These are phyloP conservation scores for Puffinus mauretanicus DNA, from an alignment of 2,113 vertebrate genomes.

Conservation along the genomic window DNA sequence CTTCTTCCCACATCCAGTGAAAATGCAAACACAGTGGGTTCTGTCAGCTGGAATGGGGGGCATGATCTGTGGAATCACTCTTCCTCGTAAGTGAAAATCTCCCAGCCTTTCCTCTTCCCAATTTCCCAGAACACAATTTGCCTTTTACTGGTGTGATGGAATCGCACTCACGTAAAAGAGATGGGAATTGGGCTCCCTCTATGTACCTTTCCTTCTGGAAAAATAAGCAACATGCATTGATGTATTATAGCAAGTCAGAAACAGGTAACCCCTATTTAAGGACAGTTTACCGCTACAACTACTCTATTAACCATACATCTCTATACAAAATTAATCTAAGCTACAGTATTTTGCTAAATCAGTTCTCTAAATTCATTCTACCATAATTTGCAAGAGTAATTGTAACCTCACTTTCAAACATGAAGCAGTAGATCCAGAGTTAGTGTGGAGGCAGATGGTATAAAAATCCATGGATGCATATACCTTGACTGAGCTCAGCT, in stretches of 20 bases:
- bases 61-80: neutral
- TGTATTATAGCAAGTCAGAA: constrained; percentile 12
- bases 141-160: neutral
- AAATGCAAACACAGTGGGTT: neutral
- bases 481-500: constrained; percentile 23
- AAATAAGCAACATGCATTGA: neutral
- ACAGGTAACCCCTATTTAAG: constrained; percentile 25
- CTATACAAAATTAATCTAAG: constrained; percentile 44
- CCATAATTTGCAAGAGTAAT: neutral
- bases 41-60: neutral
- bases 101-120: neutral
- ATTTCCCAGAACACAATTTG: neutral
- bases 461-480: constrained; percentile 24
- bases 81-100: neutral
- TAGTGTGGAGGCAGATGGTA: constrained; percentile 41
- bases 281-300: neutral
- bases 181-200: neutral
- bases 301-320: constrained; percentile 48
- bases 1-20: neutral
- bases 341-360: constrained; percentile 20
- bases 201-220: neutral
- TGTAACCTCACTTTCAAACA: constrained; percentile 29
- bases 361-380: neutral
- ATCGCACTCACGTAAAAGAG: neutral
- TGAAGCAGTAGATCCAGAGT: constrained; percentile 43